A percentile compares a stretch with the other conserved stretches of the same genome.
phyloP scores from a whole-genome alignment of 2,797 vertebrate genomes.

The Pseudomugil tenellus region DNA sequence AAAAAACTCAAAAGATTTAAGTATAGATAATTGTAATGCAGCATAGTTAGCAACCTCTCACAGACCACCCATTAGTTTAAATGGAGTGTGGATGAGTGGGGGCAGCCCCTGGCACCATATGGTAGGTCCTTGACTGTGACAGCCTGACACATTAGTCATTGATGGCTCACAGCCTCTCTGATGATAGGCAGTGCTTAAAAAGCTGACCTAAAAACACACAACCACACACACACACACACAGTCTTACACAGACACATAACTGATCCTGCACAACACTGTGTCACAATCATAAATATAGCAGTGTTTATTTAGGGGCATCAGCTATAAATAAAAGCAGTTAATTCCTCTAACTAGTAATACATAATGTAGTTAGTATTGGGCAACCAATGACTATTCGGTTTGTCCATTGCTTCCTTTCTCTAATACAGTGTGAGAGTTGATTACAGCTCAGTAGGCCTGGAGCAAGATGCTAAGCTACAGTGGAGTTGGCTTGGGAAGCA shows the following conservation, averaged over 20 bases:
- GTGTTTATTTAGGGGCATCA: constrained; percentile 44
- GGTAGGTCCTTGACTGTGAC: constrained; percentile 78
- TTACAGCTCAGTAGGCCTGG: constrained; percentile 30
- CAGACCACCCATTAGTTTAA: constrained; percentile 72
- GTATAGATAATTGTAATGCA: constrained; percentile 45
- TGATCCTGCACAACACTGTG: constrained; percentile 62
- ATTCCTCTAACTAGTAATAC: not conserved
- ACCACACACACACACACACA: constrained; percentile 17
- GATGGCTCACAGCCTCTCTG: constrained; percentile 76
- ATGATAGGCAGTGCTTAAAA: constrained; percentile 76
- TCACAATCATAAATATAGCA: constrained; percentile 48
- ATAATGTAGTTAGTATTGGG: constrained; percentile 7
- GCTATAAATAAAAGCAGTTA: constrained; percentile 16
- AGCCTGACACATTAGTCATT: constrained; percentile 82
- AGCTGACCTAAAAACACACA: constrained; percentile 71
- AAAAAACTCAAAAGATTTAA: constrained; percentile 24
- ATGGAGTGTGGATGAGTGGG: constrained; percentile 50
- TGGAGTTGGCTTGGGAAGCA: constrained; percentile 26
- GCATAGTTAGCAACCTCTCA: constrained; percentile 60
- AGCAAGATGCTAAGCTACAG: constrained; percentile 38
- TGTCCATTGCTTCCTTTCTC: constrained; percentile 12
- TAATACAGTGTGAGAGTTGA: constrained; percentile 22
- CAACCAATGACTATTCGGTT: constrained; percentile 10
- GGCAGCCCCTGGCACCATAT: constrained; percentile 71
- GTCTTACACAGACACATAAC: constrained; percentile 55